Evolutionary conservation across 2,888 invertebrate species (phyloP).

Genomic region (Heliconius ismenius): DNA sequence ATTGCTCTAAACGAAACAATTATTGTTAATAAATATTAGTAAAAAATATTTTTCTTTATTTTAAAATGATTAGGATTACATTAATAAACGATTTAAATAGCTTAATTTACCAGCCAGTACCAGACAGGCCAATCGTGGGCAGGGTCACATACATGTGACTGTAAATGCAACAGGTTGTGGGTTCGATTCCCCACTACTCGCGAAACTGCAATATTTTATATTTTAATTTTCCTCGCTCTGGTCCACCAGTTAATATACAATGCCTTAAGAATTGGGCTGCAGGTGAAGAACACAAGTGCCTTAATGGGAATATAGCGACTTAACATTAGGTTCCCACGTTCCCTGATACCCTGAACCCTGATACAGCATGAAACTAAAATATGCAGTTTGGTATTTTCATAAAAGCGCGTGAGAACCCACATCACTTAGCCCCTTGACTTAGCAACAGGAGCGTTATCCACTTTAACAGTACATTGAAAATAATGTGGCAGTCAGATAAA

Average conservation of each 20-base stretch:
- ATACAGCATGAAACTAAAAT: background rate
- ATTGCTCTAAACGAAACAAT: background rate
- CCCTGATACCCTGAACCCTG: background rate
- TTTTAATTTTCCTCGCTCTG: background rate
- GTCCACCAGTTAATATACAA: background rate
- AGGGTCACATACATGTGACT: too few species aligned
- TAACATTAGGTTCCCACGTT: background rate
- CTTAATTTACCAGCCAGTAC: background rate
- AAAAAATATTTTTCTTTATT: background rate
- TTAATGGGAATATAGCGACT: background rate
- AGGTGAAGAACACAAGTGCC: background rate
- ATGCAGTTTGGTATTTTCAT: background rate
- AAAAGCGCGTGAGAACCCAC: slow-evolving; percentile 3
- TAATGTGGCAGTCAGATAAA: slow-evolving; percentile 14
- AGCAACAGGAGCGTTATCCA: background rate
- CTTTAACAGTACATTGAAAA: slow-evolving; percentile 15
- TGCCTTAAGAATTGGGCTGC: background rate
- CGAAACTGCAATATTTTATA: background rate
- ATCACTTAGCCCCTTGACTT: background rate
- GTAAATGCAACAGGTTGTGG: background rate
- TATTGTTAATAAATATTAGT: background rate
- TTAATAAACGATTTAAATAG: too few species aligned
- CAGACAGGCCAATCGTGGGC: background rate
- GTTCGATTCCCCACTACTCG: background rate
- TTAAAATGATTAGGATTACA: background rate